Base-by-base conservation (phyloP, 2,113 vertebrate genomes). In the Upupa epops region DNA sequence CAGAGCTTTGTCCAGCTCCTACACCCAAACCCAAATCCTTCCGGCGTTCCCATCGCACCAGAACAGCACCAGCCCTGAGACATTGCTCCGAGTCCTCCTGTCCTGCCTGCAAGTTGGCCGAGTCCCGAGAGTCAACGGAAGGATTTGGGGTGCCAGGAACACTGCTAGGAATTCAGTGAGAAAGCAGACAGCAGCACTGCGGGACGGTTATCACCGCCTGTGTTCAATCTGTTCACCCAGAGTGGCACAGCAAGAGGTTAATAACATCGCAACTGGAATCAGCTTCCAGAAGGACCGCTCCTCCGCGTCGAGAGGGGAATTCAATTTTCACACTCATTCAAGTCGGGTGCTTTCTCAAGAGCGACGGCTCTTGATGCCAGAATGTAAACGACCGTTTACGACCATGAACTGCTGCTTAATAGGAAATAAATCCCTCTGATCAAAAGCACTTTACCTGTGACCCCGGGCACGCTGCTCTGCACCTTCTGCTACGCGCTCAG, bases 161-260 rank as follows among this genome's bases (percentile, higher is more conserved):
- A n/a, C 70, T 34, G 82, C 91, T 75, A 94, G 49, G 88, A 86
- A 95, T 79, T 29, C 16, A 78, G 88, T 81, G 91, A 81, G 93
- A 92, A 95, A 95, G 90, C 88, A 90, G 93, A 86, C 82, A 93
- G 69, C 55, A 42, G 88, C 21, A 56, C 88, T 89, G 87, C 26
- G 29, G 95, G 90, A 84, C 59, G 92, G 96, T 96, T 93, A 95
- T 92, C 92, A 48, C 22, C 3, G 83, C 94, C 90, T 55, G 15
- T 36, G 83, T 86, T 96, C 96, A 95, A 89, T 90, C 80, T 94
- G 96, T 64, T 96, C 92, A 37, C 86, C 65, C 88, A 93, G 95
- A 97, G 92, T 37, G 75, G 94, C 96, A 91, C 96, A 96, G 96
- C 79, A 71, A 96, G 96, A 96, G 95, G 95, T 95, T 96, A 96